phyloP scores from a whole-genome alignment of 2,888 invertebrate species.

The Drepana falcataria region DNA sequence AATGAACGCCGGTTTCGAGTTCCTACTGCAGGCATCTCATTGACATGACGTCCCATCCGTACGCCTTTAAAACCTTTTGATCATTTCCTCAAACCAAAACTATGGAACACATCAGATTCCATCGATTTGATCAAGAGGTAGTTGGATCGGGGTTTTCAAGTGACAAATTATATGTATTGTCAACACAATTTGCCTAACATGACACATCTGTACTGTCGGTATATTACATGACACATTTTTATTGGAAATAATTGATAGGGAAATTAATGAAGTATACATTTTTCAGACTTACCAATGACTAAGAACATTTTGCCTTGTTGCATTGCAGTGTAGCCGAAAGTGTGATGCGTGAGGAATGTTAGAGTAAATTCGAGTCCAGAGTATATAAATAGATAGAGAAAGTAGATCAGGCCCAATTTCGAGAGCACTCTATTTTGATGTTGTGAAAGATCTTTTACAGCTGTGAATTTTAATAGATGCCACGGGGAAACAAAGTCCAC shows the following conservation, averaged over 20 bases:
- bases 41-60: too few relatives aligned
- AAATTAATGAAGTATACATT: not conserved
- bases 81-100: too few relatives aligned
- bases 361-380: constrained; percentile 98
- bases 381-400: constrained; percentile 95
- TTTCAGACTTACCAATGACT: constrained; percentile 83
- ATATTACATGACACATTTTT: not conserved
- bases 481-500: constrained; percentile 69
- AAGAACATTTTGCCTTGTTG: constrained; percentile 99
- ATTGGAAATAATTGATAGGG: too few relatives aligned
- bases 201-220: too few relatives aligned
- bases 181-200: too few relatives aligned
- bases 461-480: constrained; percentile 79
- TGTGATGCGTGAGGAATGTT: constrained; percentile 96
- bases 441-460: constrained; percentile 81
- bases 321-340: constrained; percentile 94
- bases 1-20: too few relatives aligned
- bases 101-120: too few relatives aligned
- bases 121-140: too few relatives aligned
- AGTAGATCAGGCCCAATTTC: constrained; percentile 87
- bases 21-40: too few relatives aligned
- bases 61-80: too few relatives aligned
- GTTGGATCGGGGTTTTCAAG: too few relatives aligned
- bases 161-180: too few relatives aligned
- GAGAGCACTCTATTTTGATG: constrained; percentile 82